phyloP scores from a whole-genome alignment of 2,888 invertebrate genomes.

The Drosophila melanosoma region DNA sequence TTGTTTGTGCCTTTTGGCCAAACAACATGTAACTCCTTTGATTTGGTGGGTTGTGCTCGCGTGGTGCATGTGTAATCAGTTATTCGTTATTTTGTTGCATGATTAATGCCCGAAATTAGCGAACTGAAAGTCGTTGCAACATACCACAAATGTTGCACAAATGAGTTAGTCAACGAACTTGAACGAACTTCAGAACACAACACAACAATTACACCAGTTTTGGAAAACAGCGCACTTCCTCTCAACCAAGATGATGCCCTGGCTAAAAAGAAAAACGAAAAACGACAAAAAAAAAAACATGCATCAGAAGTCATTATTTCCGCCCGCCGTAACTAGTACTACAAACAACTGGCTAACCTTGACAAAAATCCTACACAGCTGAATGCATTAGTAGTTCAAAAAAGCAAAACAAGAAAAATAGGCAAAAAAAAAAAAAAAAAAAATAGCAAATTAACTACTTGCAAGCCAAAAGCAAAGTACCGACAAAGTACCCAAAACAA shows the following conservation, averaged over 20 bases:
- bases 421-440: constrained; percentile 13
- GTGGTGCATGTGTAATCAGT: constrained; percentile 78
- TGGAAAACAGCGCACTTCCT: constrained; percentile 54
- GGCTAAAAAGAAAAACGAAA: not conserved
- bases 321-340: constrained; percentile 56
- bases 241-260: constrained; percentile 55
- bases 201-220: constrained; percentile 63
- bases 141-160: constrained; percentile 55
- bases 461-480: constrained; percentile 66
- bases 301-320: constrained; percentile 79
- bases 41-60: constrained; percentile 70
- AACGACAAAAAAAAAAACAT: constrained; percentile 20
- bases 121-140: constrained; percentile 59
- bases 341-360: constrained; percentile 77
- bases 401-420: constrained; percentile 40
- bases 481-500: constrained; percentile 69
- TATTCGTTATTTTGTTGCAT: constrained; percentile 66
- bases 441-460: constrained; percentile 58
- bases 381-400: constrained; percentile 84
- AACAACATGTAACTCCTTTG: constrained; percentile 57
- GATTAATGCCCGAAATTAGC: constrained; percentile 80
- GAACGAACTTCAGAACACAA: constrained; percentile 65
- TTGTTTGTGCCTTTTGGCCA: constrained; percentile 64
- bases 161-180: constrained; percentile 78
- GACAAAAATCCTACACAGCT: constrained; percentile 84